Percentiles rank a stretch among this genome's conserved stretches.
Evolutionary conservation across 2,888 invertebrate genomes (phyloP).

Genomic region (Laothoe populi): DNA sequence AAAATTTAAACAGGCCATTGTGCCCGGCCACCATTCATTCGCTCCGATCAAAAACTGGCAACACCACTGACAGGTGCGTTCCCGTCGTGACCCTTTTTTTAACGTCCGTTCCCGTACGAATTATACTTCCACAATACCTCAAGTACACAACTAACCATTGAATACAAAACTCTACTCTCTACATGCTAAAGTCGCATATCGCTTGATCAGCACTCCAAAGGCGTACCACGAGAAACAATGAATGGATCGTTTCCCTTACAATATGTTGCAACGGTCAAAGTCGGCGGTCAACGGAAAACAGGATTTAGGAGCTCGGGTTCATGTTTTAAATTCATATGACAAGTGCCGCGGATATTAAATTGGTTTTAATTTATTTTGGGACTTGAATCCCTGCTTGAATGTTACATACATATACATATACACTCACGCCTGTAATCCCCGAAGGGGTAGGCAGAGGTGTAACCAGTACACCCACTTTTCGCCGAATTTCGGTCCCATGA

Average conservation of each 20-base stretch:
- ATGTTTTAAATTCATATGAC: conserved; percentile 24
- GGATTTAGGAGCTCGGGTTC: conserved; percentile 44
- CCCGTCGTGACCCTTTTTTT: conserved; percentile 83
- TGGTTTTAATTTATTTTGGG: conserved; percentile 70
- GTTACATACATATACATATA: too few relatives aligned
- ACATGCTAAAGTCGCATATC: conserved; percentile 46
- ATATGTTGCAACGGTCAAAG: conserved; percentile 77
- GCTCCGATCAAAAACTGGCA: conserved; percentile 82
- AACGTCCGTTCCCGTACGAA: conserved; percentile 77
- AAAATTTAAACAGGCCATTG: conserved; percentile 70
- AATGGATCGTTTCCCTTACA: conserved; percentile 82
- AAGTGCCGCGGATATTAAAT: conserved; percentile 51
- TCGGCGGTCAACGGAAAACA: conserved; percentile 51
- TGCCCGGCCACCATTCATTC: conserved; percentile 72
- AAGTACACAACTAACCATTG: background rate
- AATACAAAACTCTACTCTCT: background rate
- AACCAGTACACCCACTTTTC: too few relatives aligned
- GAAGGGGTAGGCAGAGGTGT: too few relatives aligned
- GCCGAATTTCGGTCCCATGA: too few relatives aligned
- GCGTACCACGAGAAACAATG: conserved; percentile 74
- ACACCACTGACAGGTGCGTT: conserved; percentile 83
- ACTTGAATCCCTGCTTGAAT: conserved; percentile 55
- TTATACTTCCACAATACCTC: conserved; percentile 34
- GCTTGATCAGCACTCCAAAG: conserved; percentile 41
- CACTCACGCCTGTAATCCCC: too few relatives aligned